A percentile compares a stretch with the other conserved stretches of the same genome.
These are phyloP conservation scores for Gallinago jamesoni DNA, from an alignment of 2,113 vertebrate genomes.

Conservation along the genomic window DNA sequence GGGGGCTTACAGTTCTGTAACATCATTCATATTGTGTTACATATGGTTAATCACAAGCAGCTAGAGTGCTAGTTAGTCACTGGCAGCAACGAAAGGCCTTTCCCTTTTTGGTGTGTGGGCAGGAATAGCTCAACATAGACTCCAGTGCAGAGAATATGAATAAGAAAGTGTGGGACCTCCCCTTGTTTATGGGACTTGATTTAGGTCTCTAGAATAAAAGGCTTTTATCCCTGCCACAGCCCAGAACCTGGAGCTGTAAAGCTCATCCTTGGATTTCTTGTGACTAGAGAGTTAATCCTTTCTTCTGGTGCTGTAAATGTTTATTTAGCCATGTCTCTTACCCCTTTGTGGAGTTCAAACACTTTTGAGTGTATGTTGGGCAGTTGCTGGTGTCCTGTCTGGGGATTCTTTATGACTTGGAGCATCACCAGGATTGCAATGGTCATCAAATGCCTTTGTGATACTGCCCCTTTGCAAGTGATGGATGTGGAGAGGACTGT, in stretches of 20 bases:
- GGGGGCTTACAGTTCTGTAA: not conserved
- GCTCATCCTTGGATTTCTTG: not conserved
- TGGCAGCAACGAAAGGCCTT: not conserved
- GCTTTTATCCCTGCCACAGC: not conserved
- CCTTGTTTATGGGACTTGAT: not conserved
- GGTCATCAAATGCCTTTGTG: not conserved
- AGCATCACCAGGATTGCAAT: not conserved
- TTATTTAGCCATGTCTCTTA: not conserved
- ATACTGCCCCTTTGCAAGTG: not conserved
- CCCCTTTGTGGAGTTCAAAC: not conserved
- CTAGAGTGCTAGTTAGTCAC: not conserved
- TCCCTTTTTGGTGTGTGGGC: accelerated
- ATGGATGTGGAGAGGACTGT: constrained; percentile 15
- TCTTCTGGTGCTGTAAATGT: not conserved
- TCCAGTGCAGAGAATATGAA: not conserved
- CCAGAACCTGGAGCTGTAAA: not conserved
- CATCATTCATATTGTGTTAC: accelerated
- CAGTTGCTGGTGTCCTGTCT: not conserved
- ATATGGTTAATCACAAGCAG: not conserved
- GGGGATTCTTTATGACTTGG: not conserved
- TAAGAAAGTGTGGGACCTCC: not conserved
- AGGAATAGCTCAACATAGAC: not conserved
- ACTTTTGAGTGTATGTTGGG: not conserved
- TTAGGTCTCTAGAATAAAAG: not conserved
- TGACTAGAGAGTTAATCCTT: not conserved